phyloP scores from a whole-genome alignment of 2,888 invertebrate species.

The Polymixis lichenea region DNA sequence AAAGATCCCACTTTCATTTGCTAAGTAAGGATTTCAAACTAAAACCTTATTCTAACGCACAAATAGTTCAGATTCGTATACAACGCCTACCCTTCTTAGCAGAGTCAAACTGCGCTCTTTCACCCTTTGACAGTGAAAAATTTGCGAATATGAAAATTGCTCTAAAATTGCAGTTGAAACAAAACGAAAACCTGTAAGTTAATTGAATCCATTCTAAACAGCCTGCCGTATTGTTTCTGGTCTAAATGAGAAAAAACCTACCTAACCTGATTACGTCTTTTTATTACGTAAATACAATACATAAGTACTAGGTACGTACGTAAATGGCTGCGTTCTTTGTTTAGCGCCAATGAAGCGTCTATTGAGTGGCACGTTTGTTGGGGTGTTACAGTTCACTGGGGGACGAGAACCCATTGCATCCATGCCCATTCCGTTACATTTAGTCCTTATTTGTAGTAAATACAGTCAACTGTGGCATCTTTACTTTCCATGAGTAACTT shows the following conservation, averaged over 20 bases:
- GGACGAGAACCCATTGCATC: constrained; percentile 5
- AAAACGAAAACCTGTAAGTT: background rate
- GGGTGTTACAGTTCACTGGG: constrained; percentile 46
- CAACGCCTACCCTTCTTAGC: background rate
- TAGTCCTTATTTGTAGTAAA: constrained; percentile 2
- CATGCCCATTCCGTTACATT: constrained; percentile 12
- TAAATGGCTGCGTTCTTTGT: constrained; percentile 40
- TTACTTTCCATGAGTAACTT: no score
- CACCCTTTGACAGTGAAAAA: background rate
- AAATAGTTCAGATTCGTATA: background rate
- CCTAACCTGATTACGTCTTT: constrained; percentile 22
- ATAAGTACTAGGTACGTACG: background rate
- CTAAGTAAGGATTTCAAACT: background rate
- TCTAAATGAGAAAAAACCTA: constrained; percentile 16
- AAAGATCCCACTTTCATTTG: background rate
- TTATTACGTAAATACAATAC: constrained; percentile 31
- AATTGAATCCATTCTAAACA: background rate
- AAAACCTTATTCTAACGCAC: background rate
- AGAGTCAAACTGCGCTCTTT: background rate
- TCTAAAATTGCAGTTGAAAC: background rate
- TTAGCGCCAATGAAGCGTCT: constrained; percentile 49
- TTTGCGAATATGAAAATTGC: background rate
- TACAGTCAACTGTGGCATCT: no score
- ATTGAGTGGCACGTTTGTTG: constrained; percentile 31
- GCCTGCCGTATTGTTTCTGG: background rate